A percentile compares a stretch with the other conserved stretches of the same genome.
Conservation (phyloP, 2,888 invertebrate species). For the Meloe dianella region DNA sequence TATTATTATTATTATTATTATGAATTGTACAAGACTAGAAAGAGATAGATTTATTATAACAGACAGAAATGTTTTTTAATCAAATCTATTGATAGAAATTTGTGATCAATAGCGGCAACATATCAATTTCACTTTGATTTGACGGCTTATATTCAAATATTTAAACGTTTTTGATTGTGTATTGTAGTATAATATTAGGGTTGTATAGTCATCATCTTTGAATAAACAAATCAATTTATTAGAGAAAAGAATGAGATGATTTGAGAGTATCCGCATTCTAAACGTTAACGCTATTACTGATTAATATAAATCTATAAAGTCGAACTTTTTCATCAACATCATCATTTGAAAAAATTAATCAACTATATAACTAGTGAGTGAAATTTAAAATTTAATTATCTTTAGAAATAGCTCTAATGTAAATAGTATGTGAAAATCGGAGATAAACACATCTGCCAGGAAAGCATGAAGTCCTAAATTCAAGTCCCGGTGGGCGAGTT, state of each 20-base stretch:
- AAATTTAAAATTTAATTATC: too few relatives aligned
- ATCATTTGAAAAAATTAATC: too few relatives aligned
- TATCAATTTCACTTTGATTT: conserved; percentile 46
- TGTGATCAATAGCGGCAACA: conserved; percentile 42
- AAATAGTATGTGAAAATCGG: too few relatives aligned
- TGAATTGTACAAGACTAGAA: background rate
- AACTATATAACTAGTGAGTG: too few relatives aligned
- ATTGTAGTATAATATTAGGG: conserved; percentile 18
- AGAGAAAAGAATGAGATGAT: background rate
- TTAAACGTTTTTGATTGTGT: conserved; percentile 33
- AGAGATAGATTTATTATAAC: background rate
- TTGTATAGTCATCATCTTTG: conserved; percentile 11
- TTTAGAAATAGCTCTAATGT: too few relatives aligned
- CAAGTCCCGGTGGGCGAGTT: too few relatives aligned
- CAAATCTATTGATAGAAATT: conserved; percentile 39
- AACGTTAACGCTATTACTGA: background rate
- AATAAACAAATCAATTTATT: conserved; percentile 24
- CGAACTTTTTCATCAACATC: too few relatives aligned
- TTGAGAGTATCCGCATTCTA: background rate
- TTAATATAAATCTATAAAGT: too few relatives aligned
- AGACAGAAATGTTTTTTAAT: conserved; percentile 36
- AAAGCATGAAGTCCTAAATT: too few relatives aligned
- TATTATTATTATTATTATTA: background rate
- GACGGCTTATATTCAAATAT: conserved; percentile 40
- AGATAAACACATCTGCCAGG: too few relatives aligned